Conservation (phyloP, 1,140 invertebrate genomes). For the Cyphomyrmex costatus region DNA sequence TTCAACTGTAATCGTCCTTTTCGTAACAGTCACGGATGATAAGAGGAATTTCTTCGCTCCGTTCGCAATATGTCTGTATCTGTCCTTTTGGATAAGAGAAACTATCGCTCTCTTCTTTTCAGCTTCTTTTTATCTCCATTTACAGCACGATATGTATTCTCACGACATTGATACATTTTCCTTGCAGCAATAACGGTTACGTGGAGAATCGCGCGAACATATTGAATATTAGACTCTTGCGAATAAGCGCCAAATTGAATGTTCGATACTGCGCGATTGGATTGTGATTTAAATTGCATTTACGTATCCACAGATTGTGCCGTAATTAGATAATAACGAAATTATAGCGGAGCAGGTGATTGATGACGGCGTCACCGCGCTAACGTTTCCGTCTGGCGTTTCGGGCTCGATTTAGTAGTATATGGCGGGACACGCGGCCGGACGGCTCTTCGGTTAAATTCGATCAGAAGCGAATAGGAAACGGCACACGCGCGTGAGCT, state of each 20-base stretch:
- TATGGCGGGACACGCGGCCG: conserved; percentile 6
- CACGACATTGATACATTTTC: conserved; percentile 33
- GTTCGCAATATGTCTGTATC: conserved; percentile 30
- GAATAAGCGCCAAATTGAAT: conserved; percentile 24
- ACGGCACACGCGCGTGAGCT: conserved; percentile 19
- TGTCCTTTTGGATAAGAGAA: conserved; percentile 6
- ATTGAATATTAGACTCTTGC: neutral
- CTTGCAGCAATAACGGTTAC: neutral
- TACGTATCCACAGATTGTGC: neutral
- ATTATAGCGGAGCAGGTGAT: conserved; percentile 23
- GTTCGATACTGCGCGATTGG: neutral
- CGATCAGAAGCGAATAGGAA: conserved; percentile 46
- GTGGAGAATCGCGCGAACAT: neutral
- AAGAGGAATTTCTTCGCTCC: conserved; percentile 11
- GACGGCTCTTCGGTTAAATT: conserved; percentile 42
- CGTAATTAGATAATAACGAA: conserved; percentile 34
- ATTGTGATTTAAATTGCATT: conserved; percentile 32
- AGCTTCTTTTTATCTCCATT: conserved; percentile 30
- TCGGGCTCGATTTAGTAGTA: conserved; percentile 10
- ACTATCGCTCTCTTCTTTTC: conserved; percentile 62
- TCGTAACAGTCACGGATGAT: neutral
- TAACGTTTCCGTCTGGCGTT: conserved; percentile 34
- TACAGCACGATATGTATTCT: neutral
- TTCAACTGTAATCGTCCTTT: neutral
- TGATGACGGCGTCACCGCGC: conserved; percentile 26